A percentile compares a stretch with the other conserved stretches of the same genome.
These are phyloP conservation scores for Hoplostethus mediterraneus DNA, from an alignment of 2,797 vertebrate species.

Conservation along the genomic window DNA sequence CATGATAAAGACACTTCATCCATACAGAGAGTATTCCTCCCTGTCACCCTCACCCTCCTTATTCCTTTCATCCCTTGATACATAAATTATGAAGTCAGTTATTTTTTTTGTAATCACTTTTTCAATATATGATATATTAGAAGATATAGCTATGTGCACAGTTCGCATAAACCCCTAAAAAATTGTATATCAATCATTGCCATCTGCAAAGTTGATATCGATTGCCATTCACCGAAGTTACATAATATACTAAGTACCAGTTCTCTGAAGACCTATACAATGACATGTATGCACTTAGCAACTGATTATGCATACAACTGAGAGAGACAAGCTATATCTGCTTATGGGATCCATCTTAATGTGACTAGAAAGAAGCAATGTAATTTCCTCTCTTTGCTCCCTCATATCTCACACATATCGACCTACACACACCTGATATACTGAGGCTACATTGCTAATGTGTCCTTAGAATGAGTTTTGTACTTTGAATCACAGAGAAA, in stretches of 20 bases:
- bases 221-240: too few relatives aligned
- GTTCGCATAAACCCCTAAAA: too few relatives aligned
- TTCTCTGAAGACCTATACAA: too few relatives aligned
- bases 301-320: slow-evolving; percentile 18
- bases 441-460: slow-evolving; percentile 14
- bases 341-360: slow-evolving; percentile 4
- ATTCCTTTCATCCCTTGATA: slow-evolving; percentile 41
- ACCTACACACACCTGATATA: slow-evolving; percentile 24
- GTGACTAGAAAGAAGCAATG: slow-evolving; percentile 6
- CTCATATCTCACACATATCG: neutral
- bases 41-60: slow-evolving; percentile 48
- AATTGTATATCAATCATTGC: neutral
- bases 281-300: neutral
- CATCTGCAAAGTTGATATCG: too few relatives aligned
- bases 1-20: slow-evolving; percentile 78
- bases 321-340: slow-evolving; percentile 10
- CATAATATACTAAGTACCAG: too few relatives aligned
- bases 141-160: too few relatives aligned
- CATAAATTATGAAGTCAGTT: too few relatives aligned
- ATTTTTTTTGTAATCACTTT: too few relatives aligned
- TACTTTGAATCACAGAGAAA: slow-evolving; percentile 36
- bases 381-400: slow-evolving; percentile 11
- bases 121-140: neutral
- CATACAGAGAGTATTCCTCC: slow-evolving; percentile 51
- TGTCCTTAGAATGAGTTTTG: slow-evolving; percentile 23